phyloP scores from a whole-genome alignment of 2,888 invertebrate genomes.

The Diloba caeruleocephala region DNA sequence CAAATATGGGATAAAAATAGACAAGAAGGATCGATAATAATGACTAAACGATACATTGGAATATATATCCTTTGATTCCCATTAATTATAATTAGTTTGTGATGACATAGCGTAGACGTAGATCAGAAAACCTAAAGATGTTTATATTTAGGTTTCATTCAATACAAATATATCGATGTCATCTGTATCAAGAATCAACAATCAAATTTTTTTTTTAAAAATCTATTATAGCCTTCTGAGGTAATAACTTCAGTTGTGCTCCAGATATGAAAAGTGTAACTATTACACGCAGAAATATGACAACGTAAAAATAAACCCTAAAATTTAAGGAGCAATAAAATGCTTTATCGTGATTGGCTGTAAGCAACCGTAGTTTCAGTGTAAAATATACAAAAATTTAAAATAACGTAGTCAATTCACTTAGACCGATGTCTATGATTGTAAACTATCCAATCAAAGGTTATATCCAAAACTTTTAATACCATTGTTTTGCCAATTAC shows the following conservation, averaged over 20 bases:
- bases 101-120: no score
- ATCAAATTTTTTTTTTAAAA: slow-evolving; percentile 3
- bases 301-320: slow-evolving; percentile 25
- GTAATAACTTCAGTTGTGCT: slow-evolving; percentile 22
- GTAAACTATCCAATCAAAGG: not conserved
- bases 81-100: no score
- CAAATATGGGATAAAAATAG: slow-evolving; percentile 5
- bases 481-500: not conserved
- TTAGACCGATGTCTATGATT: no score
- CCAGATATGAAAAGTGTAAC: not conserved
- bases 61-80: not conserved
- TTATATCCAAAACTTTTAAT: not conserved
- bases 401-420: not conserved
- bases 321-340: slow-evolving; percentile 18
- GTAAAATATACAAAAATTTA: not conserved
- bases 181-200: not conserved
- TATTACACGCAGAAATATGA: slow-evolving; percentile 18
- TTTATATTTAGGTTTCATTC: no score
- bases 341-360: slow-evolving; percentile 23
- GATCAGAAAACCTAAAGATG: no score
- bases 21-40: not conserved
- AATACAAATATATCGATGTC: no score
- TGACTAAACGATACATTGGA: not conserved
- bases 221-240: slow-evolving; percentile 3
- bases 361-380: not conserved